Base-by-base conservation (phyloP, 1,140 invertebrate species). In the Papilio aristodemus region DNA sequence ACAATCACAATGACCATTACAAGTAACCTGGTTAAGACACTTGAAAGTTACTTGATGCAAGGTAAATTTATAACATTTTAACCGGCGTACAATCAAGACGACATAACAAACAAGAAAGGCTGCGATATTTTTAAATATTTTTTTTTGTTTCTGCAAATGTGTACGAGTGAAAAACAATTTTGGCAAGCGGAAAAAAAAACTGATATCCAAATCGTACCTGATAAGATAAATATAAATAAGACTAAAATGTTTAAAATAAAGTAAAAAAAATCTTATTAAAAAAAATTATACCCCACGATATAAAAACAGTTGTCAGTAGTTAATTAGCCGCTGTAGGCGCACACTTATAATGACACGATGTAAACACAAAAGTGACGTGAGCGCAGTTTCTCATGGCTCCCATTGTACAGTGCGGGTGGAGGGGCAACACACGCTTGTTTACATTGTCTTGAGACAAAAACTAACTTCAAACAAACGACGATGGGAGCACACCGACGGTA, bases 361-460 rank as follows among this genome's bases (percentile, higher is more conserved):
- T 36, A 14, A 32, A 32, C 27, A 32, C 27, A 32, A 3, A 32
- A 32, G 27, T 32, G 25, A 54, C 9, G 19, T 59, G 57, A n/a
- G 14, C 25, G 25, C 57, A 59, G 57, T 59, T 59, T 59, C 57
- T 36, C 57, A 59, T 59, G 32, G 11, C 57, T 36, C 6, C 25
- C 25, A 32, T 36, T 59, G 57, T 59, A 6, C n/a, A 32, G 25
- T 22, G 22, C 36, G 27, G 39, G 25, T 22, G 22, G 32, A 13
- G 39, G 39, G n/a, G 39, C n/a, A 4, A 8, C 8, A 13, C 9
- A 14, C 27, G 57, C 36, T 59, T 59, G 57, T 59, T 59, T 59
- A 36, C 13, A 27, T 59, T 36, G 25, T 27, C 57, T 59, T 4
- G 57, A 27, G 27, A 36, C 27, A 59, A 1, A 59, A 27, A 59